Conservation (phyloP, 2,113 vertebrate species). For the Blennius ocellaris region DNA sequence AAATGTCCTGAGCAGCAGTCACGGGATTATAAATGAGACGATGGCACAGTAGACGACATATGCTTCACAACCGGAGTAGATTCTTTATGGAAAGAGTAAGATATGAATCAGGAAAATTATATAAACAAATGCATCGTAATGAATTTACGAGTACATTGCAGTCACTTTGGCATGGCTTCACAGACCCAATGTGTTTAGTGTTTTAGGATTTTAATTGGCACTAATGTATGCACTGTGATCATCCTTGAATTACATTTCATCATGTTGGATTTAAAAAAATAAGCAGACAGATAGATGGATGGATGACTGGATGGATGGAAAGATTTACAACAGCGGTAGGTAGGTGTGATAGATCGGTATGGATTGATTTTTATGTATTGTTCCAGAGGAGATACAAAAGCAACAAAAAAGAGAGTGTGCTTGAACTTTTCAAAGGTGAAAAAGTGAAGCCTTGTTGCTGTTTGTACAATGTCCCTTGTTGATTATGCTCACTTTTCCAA, state of each 20-base stretch:
- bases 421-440: background rate
- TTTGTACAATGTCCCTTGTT: background rate
- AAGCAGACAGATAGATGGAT: background rate
- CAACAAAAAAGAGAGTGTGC: background rate
- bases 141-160: background rate
- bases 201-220: slow-evolving; percentile 4
- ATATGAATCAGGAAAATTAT: background rate
- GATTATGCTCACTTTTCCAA: background rate
- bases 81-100: slow-evolving; percentile 1
- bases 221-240: background rate
- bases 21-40: slow-evolving; percentile 36
- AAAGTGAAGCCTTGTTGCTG: background rate
- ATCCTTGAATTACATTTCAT: background rate
- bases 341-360: no score
- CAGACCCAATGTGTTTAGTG: background rate
- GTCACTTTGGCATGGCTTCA: background rate
- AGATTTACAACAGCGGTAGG: no score
- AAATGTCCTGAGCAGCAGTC: slow-evolving; percentile 50
- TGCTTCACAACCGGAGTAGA: slow-evolving; percentile 12
- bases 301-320: no score
- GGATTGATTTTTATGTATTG: no score
- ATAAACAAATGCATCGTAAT: background rate
- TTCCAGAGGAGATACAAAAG: no score
- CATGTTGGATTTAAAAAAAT: background rate
- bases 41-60: slow-evolving; percentile 21